Evolutionary conservation across 2,888 invertebrate species (phyloP).

Genomic region (Busseola fusca): DNA sequence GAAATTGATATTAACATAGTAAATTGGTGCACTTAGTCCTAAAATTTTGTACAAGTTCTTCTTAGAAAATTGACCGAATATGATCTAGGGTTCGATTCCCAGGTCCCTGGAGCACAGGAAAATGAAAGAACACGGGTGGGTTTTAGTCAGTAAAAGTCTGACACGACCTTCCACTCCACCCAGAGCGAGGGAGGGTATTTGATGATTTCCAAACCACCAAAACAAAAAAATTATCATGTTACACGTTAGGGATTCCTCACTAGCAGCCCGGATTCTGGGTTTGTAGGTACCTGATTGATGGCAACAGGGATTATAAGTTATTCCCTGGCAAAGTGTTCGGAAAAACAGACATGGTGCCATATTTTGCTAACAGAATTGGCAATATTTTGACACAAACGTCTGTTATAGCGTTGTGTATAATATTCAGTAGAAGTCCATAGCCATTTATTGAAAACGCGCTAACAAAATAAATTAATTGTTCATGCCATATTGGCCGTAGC

Average conservation of each 20-base stretch:
- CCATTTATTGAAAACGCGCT: background rate
- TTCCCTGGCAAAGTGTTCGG: no score
- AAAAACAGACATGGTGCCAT: background rate
- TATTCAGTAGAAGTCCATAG: background rate
- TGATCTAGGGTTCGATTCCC: background rate
- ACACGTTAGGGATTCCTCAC: background rate
- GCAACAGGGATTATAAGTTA: no score
- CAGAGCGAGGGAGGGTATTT: no score
- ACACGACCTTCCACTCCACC: no score
- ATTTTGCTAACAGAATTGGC: background rate
- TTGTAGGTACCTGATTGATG: background rate
- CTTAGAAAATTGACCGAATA: background rate
- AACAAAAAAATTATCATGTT: no score
- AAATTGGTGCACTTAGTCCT: background rate
- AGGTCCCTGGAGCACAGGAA: no score
- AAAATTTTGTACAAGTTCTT: background rate
- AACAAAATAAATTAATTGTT: slow-evolving; percentile 4
- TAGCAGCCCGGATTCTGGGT: background rate
- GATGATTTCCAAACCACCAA: no score
- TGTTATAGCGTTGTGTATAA: background rate
- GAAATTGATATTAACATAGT: background rate
- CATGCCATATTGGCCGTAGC: background rate
- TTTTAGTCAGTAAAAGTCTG: no score
- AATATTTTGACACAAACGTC: background rate
- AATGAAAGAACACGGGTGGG: no score